Evolutionary conservation across 2,797 vertebrate genomes (phyloP).

Genomic region (Halcyon chelicuti): DNA sequence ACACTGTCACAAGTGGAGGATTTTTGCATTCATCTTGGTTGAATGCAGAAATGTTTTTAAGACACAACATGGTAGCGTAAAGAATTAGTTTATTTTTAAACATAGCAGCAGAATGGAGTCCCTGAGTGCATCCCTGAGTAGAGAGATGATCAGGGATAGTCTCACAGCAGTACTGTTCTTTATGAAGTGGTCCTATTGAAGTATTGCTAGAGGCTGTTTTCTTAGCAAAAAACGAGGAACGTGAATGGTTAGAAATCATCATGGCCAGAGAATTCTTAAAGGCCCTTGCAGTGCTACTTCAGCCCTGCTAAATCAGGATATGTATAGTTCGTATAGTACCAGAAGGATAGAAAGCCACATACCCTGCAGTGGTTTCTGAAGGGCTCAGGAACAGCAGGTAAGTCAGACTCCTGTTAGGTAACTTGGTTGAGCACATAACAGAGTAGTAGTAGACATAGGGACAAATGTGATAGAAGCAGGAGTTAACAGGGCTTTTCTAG

Average conservation of each 20-base stretch:
- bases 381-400: neutral
- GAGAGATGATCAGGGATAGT: neutral
- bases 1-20: neutral
- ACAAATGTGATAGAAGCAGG: neutral
- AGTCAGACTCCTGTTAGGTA: neutral
- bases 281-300: neutral
- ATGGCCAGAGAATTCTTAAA: neutral
- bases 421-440: rapidly evolving
- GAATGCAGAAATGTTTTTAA: neutral
- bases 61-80: neutral
- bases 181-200: neutral
- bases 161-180: neutral
- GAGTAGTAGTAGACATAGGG: neutral
- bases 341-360: neutral
- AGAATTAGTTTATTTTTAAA: neutral
- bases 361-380: neutral
- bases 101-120: neutral
- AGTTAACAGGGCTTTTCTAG: neutral
- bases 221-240: rapidly evolving
- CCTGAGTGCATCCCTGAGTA: neutral
- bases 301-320: neutral
- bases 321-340: rapidly evolving
- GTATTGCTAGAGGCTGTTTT: neutral
- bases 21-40: neutral
- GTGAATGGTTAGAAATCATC: neutral